Conservation (phyloP, 2,113 vertebrate genomes). For the Felis chaus region DNA sequence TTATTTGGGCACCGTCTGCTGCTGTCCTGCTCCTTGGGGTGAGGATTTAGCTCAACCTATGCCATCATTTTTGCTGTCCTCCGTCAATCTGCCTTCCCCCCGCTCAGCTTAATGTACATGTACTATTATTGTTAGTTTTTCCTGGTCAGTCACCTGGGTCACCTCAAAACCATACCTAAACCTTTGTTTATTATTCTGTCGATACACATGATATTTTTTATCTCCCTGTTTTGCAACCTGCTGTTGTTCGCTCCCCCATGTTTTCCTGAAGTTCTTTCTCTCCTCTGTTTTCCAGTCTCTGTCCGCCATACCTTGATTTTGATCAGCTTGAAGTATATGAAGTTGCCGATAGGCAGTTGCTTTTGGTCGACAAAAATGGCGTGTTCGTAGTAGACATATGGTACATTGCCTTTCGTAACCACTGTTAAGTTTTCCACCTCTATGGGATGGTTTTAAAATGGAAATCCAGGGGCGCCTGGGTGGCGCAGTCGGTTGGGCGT, state of each 20-base stretch:
- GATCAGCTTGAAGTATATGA: neutral
- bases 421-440: neutral
- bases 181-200: neutral
- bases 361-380: neutral
- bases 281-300: neutral
- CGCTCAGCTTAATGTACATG: neutral
- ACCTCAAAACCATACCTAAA: neutral
- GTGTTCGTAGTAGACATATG: neutral
- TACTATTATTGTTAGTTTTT: neutral
- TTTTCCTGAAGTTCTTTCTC: neutral
- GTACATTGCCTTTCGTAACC: neutral
- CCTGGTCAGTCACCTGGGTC: neutral
- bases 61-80: neutral
- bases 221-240: neutral
- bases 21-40: too few species aligned
- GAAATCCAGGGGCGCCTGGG: neutral
- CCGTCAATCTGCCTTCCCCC: neutral
- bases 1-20: neutral
- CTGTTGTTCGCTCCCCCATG: accelerated
- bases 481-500: too few species aligned
- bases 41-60: too few species aligned
- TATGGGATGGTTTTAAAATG: neutral
- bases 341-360: neutral
- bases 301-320: neutral
- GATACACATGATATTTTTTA: neutral